Evolutionary conservation across 2,797 vertebrate genomes (phyloP).

Genomic region (Rhinichthys osculus): DNA sequence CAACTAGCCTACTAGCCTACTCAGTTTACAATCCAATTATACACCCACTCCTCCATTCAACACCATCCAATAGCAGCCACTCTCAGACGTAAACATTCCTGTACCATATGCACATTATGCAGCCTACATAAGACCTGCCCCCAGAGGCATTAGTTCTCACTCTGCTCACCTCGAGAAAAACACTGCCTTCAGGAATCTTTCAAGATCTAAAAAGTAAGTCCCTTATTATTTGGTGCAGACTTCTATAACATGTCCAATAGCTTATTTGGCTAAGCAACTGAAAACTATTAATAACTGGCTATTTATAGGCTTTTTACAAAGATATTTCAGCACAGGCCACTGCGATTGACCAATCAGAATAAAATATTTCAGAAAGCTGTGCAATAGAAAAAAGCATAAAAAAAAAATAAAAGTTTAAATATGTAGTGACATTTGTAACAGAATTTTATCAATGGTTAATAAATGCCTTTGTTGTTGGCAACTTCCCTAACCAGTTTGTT

Average conservation of each 20-base stretch:
- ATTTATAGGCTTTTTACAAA: constrained; percentile 15
- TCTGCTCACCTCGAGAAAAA: too few species aligned
- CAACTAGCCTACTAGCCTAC: not conserved
- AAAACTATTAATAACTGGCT: not conserved
- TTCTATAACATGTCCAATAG: not conserved
- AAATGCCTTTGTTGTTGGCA: not conserved
- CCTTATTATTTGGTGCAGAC: not conserved
- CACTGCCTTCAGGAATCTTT: not conserved
- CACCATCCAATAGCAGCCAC: not conserved
- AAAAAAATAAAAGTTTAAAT: not conserved
- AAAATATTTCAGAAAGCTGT: constrained; percentile 2
- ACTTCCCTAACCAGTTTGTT: constrained; percentile 65
- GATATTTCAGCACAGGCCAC: not conserved
- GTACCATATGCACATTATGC: not conserved
- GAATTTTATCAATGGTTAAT: not conserved
- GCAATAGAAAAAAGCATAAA: not conserved
- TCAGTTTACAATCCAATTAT: not conserved
- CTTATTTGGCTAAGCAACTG: not conserved
- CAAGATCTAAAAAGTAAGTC: constrained; percentile 27
- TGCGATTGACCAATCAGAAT: not conserved
- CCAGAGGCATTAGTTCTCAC: accelerated
- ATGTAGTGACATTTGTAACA: not conserved
- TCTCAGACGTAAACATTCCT: not conserved
- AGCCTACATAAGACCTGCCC: too few species aligned
- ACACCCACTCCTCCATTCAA: not conserved